Percentiles rank a stretch among this genome's conserved stretches.
Conservation (phyloP, 2,113 vertebrate species). For the Myrmophylax atrothorax region DNA sequence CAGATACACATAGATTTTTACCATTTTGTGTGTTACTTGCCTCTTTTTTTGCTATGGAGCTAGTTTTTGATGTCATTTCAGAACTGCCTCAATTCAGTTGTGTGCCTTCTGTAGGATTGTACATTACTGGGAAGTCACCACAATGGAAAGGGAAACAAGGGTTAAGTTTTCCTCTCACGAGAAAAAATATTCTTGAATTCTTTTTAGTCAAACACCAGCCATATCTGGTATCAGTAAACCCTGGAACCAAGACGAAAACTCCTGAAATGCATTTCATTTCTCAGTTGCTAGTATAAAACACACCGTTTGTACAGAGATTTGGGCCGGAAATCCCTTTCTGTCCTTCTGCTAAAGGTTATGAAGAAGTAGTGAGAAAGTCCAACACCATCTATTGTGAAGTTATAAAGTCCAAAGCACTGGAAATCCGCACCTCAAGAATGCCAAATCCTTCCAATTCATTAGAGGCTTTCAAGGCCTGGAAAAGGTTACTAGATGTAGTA, state of each 20-base stretch:
- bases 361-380: not conserved
- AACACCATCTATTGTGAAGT: not conserved
- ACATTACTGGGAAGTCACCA: not conserved
- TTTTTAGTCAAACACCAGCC: not conserved
- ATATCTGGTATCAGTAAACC: not conserved
- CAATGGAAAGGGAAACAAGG: not conserved
- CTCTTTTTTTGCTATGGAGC: not conserved
- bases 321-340: not conserved
- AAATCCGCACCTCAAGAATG: not conserved
- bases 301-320: not conserved
- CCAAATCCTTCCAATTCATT: not conserved
- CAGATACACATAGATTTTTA: not conserved
- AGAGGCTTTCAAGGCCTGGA: not conserved
- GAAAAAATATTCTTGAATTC: not conserved
- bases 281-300: not conserved
- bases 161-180: not conserved
- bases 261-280: not conserved
- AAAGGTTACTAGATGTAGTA: not conserved
- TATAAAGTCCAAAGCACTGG: not conserved
- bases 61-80: not conserved
- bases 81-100: not conserved
- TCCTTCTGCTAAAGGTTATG: not conserved
- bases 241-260: not conserved
- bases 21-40: not conserved
- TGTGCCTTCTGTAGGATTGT: not conserved